A percentile compares a stretch with the other conserved stretches of the same genome.
Evolutionary conservation across 2,113 vertebrate species (phyloP).

Genomic region (Brachyhypopomus occidentalis): DNA sequence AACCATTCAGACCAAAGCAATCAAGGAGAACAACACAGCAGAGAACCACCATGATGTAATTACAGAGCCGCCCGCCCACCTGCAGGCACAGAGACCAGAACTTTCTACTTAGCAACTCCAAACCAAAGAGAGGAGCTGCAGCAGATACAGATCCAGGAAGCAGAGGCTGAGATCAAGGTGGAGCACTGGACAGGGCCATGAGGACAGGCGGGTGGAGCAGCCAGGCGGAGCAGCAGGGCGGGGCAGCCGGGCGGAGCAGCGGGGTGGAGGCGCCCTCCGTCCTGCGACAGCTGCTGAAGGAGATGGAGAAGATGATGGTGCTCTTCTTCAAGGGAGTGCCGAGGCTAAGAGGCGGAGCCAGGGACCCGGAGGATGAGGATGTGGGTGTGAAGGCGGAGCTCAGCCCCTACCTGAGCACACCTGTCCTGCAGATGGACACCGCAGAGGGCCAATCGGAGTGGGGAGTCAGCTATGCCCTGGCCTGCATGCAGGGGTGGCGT

Average conservation of each 20-base stretch:
- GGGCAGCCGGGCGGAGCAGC: slow-evolving; percentile 63
- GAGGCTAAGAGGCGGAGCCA: slow-evolving; percentile 60
- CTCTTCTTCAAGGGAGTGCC: slow-evolving; percentile 75
- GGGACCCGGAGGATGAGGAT: slow-evolving; percentile 57
- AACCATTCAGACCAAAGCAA: background rate
- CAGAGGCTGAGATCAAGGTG: no score
- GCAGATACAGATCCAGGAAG: slow-evolving; percentile 9
- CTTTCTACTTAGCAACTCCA: background rate
- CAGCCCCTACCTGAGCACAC: slow-evolving; percentile 70
- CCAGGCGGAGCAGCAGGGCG: slow-evolving; percentile 60
- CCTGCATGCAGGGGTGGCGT: slow-evolving; percentile 80
- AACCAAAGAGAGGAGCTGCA: background rate
- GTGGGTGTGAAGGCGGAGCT: slow-evolving; percentile 40
- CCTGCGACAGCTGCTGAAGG: slow-evolving; percentile 71
- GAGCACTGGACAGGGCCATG: slow-evolving; percentile 62
- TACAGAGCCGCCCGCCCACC: background rate
- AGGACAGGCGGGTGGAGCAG: slow-evolving; percentile 66
- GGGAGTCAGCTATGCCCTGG: slow-evolving; percentile 72
- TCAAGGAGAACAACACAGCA: background rate
- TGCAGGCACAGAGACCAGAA: background rate
- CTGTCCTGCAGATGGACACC: slow-evolving; percentile 70
- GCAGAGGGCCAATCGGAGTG: slow-evolving; percentile 67
- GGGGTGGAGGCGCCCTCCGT: slow-evolving; percentile 77
- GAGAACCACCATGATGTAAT: background rate
- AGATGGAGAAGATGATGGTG: slow-evolving; percentile 76